These are phyloP conservation scores for Globia sparganii DNA, from an alignment of 2,888 invertebrate species.

Conservation along the genomic window DNA sequence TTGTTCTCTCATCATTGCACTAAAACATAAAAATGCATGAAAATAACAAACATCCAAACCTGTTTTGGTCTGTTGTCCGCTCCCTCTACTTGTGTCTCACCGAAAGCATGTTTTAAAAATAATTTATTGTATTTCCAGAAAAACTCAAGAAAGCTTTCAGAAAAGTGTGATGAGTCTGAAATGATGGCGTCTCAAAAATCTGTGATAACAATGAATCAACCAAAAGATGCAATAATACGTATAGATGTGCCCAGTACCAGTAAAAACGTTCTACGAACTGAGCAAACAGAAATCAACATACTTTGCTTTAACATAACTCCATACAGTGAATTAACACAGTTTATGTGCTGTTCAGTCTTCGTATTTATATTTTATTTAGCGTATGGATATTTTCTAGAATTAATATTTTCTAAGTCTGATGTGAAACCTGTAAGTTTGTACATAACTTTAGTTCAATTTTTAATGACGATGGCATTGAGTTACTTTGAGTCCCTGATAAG, in stretches of 20 bases:
- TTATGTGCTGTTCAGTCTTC: constrained; percentile 93
- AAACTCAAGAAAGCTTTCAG: constrained; percentile 18
- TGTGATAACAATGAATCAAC: constrained; percentile 67
- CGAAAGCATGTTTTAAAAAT: neutral
- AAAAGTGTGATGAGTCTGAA: constrained; percentile 42
- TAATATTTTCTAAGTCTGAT: constrained; percentile 97
- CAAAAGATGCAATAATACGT: constrained; percentile 82
- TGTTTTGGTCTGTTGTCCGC: neutral
- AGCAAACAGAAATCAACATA: constrained; percentile 90
- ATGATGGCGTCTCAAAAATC: constrained; percentile 29
- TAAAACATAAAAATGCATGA: constrained; percentile 4
- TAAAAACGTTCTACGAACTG: constrained; percentile 60
- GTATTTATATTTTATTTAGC: constrained; percentile 96
- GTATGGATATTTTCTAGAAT: constrained; percentile 97
- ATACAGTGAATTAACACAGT: constrained; percentile 92
- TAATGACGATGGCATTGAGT: constrained; percentile 95
- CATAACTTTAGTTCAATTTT: constrained; percentile 97
- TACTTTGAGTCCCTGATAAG: constrained; percentile 93
- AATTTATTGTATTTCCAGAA: constrained; percentile 36
- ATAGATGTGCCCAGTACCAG: constrained; percentile 74
- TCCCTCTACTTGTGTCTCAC: neutral
- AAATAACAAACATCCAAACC: neutral
- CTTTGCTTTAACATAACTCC: constrained; percentile 93
- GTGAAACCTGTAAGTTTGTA: constrained; percentile 98
- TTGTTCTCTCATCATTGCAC: neutral